Conservation (phyloP, 2,113 vertebrate species). For the Mesoclemmys tuberculata region DNA sequence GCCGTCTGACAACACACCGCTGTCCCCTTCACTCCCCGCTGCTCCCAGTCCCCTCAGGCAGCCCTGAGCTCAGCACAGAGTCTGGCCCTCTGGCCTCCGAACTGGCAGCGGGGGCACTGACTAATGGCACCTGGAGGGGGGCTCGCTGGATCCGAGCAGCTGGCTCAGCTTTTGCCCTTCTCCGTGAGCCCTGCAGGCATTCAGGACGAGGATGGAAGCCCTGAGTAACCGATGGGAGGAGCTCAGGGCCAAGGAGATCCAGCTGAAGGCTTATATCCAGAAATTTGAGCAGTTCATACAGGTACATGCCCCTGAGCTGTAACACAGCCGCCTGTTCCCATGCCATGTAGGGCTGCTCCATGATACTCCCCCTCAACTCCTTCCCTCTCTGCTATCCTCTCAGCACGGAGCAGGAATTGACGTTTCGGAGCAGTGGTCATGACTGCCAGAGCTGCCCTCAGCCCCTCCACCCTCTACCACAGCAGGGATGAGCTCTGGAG, state of each 20-base stretch:
- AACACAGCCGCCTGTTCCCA: too few species aligned
- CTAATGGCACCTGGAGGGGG: neutral
- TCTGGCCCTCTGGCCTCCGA: neutral
- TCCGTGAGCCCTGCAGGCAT: constrained; percentile 58
- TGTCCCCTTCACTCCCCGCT: neutral
- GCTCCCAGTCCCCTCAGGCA: neutral
- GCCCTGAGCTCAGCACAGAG: neutral
- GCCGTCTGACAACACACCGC: accelerated
- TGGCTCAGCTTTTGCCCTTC: accelerated
- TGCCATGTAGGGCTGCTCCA: too few species aligned
- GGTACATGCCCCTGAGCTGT: constrained; percentile 63
- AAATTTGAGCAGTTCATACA: constrained; percentile 75
- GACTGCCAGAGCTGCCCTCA: accelerated
- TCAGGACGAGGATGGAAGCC: constrained; percentile 70
- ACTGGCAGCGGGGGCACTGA: neutral
- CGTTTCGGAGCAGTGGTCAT: neutral
- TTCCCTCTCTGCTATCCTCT: neutral
- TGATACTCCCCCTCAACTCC: neutral
- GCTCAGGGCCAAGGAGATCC: constrained; percentile 52
- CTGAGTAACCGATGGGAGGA: constrained; percentile 68
- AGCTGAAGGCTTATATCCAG: constrained; percentile 68
- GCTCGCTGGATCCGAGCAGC: neutral
- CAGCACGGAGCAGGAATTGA: too few species aligned
- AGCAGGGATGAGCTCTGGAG: neutral
- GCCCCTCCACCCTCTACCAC: neutral